A percentile compares a stretch with the other conserved stretches of the same genome.
Evolutionary conservation across 2,797 vertebrate genomes (phyloP).

Genomic region (Mallotus villosus): DNA sequence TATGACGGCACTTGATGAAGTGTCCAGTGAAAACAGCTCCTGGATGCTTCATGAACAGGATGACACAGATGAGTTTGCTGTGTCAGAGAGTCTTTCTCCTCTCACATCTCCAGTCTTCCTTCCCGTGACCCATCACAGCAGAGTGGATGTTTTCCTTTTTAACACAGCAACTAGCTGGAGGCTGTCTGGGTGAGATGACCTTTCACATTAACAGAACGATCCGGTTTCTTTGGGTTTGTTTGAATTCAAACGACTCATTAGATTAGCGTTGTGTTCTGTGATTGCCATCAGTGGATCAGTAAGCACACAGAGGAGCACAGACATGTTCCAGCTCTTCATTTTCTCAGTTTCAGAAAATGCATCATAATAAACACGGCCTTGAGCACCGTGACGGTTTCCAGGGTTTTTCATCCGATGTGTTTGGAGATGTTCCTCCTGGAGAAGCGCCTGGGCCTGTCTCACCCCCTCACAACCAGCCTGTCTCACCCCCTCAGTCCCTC

Average conservation of each 20-base stretch:
- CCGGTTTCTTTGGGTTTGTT: constrained; percentile 71
- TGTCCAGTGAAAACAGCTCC: constrained; percentile 62
- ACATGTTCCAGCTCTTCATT: constrained; percentile 19
- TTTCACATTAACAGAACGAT: constrained; percentile 78
- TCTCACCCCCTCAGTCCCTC: neutral
- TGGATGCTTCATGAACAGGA: constrained; percentile 46
- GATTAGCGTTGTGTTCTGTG: constrained; percentile 69
- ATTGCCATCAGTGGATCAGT: constrained; percentile 63
- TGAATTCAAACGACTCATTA: constrained; percentile 75
- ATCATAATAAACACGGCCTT: constrained; percentile 54
- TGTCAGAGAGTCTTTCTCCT: constrained; percentile 31
- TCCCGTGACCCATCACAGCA: constrained; percentile 50
- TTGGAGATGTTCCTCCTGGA: constrained; percentile 33
- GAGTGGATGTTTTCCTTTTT: constrained; percentile 51
- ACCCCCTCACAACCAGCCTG: neutral
- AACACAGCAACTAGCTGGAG: constrained; percentile 60
- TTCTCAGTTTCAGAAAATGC: constrained; percentile 41
- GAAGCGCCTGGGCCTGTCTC: no score
- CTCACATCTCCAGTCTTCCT: constrained; percentile 45
- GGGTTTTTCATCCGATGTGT: constrained; percentile 56
- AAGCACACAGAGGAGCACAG: constrained; percentile 39
- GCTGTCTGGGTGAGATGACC: constrained; percentile 75
- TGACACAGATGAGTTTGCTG: constrained; percentile 28
- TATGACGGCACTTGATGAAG: constrained; percentile 39
- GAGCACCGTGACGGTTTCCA: constrained; percentile 57